Evolutionary conservation across 1,140 invertebrate genomes (phyloP), one percentile per base, ranked within the genome.

Genomic region (Aphaenogaster rudis): DNA sequence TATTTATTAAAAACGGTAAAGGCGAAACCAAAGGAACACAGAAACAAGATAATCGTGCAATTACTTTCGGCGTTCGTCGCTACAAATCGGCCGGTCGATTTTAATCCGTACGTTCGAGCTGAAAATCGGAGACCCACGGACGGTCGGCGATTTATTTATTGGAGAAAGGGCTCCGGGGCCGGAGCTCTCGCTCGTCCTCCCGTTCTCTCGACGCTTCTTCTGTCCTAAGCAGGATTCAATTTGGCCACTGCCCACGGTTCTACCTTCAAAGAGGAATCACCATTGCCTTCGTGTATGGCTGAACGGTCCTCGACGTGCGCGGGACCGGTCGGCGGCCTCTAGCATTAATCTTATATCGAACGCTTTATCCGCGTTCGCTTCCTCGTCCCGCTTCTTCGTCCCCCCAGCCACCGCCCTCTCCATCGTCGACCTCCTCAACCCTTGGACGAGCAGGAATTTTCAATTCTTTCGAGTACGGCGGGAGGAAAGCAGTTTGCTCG

Each of bases 341-440:
- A 93, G 94, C 95, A 95, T 95, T 95, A 95, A 95, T 95, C 95
- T 95, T 95, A 95, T 95, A 95, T 95, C 94, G 95, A 93, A 93
- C 94, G 94, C 92, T 95, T 95, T 95, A 95, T 95, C 94, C 94
- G 85, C 89, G 87, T 90, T 88, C 91, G 74, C 88, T 90, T 90
- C 54, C 86, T 88, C 89, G 74, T 63, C 82, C 86, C 77, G 28
- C 52, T 59, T 45, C 50, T 71, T 17, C 66, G 33, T 82, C 15
- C 66, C 71, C 71, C 52, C 52, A 17, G 13, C 71, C 48, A 59
- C 61, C 89, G 39, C 61, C 57, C 67, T 21, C 36, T 66, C 36
- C n/a, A 57, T 33, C 59, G 61, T 61, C 79, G 80, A 87, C 90
- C 90, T 91, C 85, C 82, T 91, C 92, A 94, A 93, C 92, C 91